These are phyloP conservation scores for Helicolenus hilgendorfi DNA, from an alignment of 2,797 vertebrate genomes.

Conservation along the genomic window DNA sequence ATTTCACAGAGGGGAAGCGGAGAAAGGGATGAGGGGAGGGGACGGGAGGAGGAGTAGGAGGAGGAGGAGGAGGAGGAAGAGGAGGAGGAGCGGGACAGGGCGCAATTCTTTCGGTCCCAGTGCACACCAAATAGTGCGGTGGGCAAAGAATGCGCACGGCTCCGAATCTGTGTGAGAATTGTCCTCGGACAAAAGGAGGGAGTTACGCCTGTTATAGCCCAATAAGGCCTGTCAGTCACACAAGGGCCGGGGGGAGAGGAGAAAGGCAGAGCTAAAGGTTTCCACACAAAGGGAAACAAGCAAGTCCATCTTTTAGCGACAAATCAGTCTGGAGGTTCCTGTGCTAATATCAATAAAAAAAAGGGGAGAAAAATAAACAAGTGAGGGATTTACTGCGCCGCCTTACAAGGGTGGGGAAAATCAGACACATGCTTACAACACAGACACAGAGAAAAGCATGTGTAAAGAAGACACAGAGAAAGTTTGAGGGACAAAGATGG, in stretches of 20 bases:
- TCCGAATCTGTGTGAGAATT: constrained; percentile 99
- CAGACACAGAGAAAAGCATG: constrained; percentile 13
- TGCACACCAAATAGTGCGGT: constrained; percentile 97
- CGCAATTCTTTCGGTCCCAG: constrained; percentile 96
- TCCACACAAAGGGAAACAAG: constrained; percentile 99
- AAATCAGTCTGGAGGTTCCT: constrained; percentile 97
- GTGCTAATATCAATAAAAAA: constrained; percentile 95
- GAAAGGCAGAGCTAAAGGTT: constrained; percentile 97
- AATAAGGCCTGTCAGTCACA: constrained; percentile 99
- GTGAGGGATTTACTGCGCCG: constrained; percentile 91
- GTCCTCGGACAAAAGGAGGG: constrained; percentile 96
- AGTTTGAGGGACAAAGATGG: constrained; percentile 38
- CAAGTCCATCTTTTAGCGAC: constrained; percentile 99
- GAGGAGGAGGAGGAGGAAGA: constrained; percentile 76
- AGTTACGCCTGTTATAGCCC: constrained; percentile 99
- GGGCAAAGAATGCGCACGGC: constrained; percentile 97
- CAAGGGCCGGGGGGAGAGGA: constrained; percentile 95
- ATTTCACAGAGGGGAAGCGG: constrained; percentile 94
- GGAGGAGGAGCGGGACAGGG: constrained; percentile 94
- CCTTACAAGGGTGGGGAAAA: constrained; percentile 71
- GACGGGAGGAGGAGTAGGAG: constrained; percentile 89
- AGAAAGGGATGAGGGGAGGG: constrained; percentile 90
- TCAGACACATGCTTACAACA: constrained; percentile 66
- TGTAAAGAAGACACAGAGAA: neutral
- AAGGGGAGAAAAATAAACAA: constrained; percentile 94